A percentile compares a stretch with the other conserved stretches of the same genome.
phyloP scores from a whole-genome alignment of 2,888 invertebrate species.

The Nomada ruficornis region DNA sequence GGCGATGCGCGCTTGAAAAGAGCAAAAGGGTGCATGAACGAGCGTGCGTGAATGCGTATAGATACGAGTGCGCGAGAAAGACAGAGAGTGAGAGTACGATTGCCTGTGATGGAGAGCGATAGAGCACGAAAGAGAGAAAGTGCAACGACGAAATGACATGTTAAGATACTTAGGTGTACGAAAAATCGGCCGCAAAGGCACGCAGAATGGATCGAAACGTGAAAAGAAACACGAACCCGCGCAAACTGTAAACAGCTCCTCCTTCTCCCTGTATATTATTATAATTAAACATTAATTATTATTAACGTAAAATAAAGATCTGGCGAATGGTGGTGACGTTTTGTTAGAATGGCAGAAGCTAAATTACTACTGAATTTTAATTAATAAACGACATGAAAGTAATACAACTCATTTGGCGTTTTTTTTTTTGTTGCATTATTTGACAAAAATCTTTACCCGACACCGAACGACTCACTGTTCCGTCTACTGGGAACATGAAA shows the following conservation, averaged over 20 bases:
- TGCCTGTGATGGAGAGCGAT: slow-evolving; percentile 2
- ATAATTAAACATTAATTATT: slow-evolving; percentile 83
- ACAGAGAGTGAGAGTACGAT: neutral
- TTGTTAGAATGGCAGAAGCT: slow-evolving; percentile 84
- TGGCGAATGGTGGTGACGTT: slow-evolving; percentile 82
- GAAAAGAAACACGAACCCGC: slow-evolving; percentile 19
- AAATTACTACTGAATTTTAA: slow-evolving; percentile 84
- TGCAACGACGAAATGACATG: slow-evolving; percentile 36
- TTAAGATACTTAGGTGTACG: slow-evolving; percentile 54
- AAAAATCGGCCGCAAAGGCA: slow-evolving; percentile 1
- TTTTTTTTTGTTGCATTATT: slow-evolving; percentile 55
- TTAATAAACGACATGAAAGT: slow-evolving; percentile 85
- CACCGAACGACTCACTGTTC: too few species aligned
- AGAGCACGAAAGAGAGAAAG: slow-evolving; percentile 6
- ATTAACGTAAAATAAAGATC: slow-evolving; percentile 81
- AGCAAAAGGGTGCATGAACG: neutral
- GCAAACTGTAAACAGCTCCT: slow-evolving; percentile 50
- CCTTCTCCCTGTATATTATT: slow-evolving; percentile 81
- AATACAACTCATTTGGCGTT: slow-evolving; percentile 78
- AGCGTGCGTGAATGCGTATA: neutral
- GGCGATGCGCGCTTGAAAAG: slow-evolving; percentile 4
- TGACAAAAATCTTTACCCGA: too few species aligned
- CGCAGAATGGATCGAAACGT: slow-evolving; percentile 35
- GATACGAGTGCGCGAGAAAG: rapidly evolving
- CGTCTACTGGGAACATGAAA: too few species aligned